phyloP scores from a whole-genome alignment of 2,113 vertebrate genomes.

The Mesocricetus auratus region DNA sequence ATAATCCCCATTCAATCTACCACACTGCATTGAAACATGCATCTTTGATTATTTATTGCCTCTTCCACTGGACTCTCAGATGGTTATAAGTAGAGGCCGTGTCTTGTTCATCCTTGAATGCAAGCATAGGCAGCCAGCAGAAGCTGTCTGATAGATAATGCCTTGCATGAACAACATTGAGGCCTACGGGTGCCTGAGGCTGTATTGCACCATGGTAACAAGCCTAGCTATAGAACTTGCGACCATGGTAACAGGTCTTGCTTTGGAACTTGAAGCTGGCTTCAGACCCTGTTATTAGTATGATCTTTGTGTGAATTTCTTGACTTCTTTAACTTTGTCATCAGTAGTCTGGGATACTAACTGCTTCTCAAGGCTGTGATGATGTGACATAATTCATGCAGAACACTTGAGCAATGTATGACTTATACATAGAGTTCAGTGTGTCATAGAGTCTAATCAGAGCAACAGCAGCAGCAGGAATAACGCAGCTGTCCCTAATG shows the following conservation, averaged over 20 bases:
- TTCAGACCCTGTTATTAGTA: background rate
- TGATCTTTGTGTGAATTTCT: conserved; percentile 35
- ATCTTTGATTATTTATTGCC: background rate
- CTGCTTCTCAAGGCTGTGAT: background rate
- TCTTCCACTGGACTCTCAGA: background rate
- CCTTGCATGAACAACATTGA: background rate
- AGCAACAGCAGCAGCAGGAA: background rate
- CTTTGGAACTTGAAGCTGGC: conserved; percentile 6
- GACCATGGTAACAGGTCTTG: conserved; percentile 11
- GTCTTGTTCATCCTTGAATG: background rate
- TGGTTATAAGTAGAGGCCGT: background rate
- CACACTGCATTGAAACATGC: background rate
- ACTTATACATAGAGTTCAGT: conserved; percentile 24
- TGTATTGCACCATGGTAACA: background rate
- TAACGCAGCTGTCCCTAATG: background rate
- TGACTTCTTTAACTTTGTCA: conserved; percentile 21
- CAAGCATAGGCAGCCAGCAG: background rate
- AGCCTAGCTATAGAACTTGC: background rate
- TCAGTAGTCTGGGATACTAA: background rate
- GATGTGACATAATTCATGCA: conserved; percentile 17
- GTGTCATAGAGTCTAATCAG: background rate
- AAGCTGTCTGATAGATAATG: background rate
- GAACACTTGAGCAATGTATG: background rate
- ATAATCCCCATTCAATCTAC: background rate
- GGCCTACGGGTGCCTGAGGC: background rate